Base-by-base conservation (phyloP, 2,113 vertebrate species). In the Gallinago paraguaiae region DNA sequence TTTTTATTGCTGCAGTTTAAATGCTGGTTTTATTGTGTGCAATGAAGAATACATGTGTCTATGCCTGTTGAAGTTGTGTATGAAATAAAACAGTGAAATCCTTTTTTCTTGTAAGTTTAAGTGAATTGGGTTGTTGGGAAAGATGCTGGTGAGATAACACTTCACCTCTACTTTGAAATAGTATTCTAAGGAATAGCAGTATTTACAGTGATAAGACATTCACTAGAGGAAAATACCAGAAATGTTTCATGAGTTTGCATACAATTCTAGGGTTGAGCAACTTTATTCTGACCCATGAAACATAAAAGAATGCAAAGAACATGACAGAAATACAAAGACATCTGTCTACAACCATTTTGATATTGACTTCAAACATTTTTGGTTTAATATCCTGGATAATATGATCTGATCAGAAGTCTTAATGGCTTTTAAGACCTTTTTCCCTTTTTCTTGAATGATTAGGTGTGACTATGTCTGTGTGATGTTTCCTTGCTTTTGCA, bases 1-100 rank as follows among this genome's bases (percentile, higher is more conserved):
- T 51, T 95, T 93, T 95, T 92, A 95, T 87, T 95, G 65, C 57
- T 72, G 54, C 71, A 86, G 48, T 87, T 91, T 93, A 97, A 97
- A 92, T 89, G 61, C 39, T 93, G 51, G 17, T 93, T 96, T 92
- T 84, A 91, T 84, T 93, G 84, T 45, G 74, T 64, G 57, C 86
- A 84, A 76, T 79, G 86, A 95, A 79, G 89, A 95, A 78, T 95
- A 87, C 63, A 65, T 92, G 41, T 89, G 77, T 87, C 87, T 92
- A 9, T 85, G 93, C 53, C 74, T 85, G 83, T 46, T 84, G 61
- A 84, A 95, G 57, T 46, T 89, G 22, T 72, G 35, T 54, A 71
- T 53, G 70, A 86, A 89, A 85, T 68, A 85, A 57, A 95, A 64
- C 35, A 84, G 65, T 37, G 30, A 84, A 89, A 90, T 88, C 13